Conservation (phyloP, 2,888 invertebrate genomes). For the Scaptomyza flava region DNA sequence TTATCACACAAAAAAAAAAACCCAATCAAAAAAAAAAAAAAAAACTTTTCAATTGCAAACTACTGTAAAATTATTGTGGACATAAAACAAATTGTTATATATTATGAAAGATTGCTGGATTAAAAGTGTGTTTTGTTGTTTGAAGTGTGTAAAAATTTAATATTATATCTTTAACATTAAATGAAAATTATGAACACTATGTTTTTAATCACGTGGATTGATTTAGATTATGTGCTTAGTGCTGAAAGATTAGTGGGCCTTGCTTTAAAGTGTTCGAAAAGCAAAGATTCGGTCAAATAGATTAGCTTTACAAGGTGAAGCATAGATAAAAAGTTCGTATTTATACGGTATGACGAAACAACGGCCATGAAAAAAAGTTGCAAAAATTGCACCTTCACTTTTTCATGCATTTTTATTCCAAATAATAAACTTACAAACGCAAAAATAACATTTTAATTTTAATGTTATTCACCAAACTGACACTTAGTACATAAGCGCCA, state of each 20-base stretch:
- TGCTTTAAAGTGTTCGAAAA: not conserved
- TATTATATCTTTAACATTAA: constrained; percentile 1
- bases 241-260: not conserved
- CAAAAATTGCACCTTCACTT: not conserved
- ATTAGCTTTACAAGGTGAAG: not conserved
- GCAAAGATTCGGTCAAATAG: not conserved
- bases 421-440: no score
- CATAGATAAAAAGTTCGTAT: not conserved
- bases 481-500: no score
- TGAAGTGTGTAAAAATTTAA: constrained; percentile 8
- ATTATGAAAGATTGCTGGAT: no score
- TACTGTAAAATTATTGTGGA: not conserved
- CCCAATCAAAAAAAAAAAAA: not conserved
- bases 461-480: no score
- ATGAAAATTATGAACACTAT: not conserved
- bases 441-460: no score
- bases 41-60: not conserved
- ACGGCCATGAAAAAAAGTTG: not conserved
- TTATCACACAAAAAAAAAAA: not conserved
- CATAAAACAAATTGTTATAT: no score
- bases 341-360: not conserved
- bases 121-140: no score
- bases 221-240: not conserved
- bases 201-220: constrained; percentile 5
- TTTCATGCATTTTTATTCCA: not conserved